Evolutionary conservation across 2,113 vertebrate species (phyloP).

Genomic region (Mandrillus leucophaeus): DNA sequence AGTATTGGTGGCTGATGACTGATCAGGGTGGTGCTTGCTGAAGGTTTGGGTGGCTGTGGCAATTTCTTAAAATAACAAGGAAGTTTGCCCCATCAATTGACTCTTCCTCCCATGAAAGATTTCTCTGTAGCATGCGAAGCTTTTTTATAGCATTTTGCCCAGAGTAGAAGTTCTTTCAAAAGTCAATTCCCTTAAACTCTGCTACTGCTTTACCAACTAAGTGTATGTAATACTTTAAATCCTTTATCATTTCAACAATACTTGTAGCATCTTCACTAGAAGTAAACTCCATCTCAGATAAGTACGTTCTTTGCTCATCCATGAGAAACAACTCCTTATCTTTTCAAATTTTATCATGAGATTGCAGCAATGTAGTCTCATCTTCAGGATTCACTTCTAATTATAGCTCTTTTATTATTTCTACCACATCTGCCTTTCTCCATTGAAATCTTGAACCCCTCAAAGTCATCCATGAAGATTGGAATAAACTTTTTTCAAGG

Average conservation of each 20-base stretch:
- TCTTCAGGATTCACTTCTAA: background rate
- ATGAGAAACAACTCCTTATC: background rate
- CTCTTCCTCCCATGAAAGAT: background rate
- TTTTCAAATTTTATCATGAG: background rate
- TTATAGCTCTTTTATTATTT: background rate
- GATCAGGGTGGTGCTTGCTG: background rate
- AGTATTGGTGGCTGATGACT: background rate
- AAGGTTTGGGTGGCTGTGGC: background rate
- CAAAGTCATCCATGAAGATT: background rate
- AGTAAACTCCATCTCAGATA: background rate
- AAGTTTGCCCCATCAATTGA: background rate
- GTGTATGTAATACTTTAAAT: background rate
- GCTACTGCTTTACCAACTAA: background rate
- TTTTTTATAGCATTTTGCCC: background rate
- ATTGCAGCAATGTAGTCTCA: background rate
- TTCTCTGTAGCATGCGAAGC: background rate
- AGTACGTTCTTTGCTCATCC: background rate
- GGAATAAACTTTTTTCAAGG: background rate
- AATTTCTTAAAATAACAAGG: background rate
- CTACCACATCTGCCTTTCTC: background rate
- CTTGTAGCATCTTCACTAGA: background rate
- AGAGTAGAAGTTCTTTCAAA: background rate
- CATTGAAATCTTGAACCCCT: background rate
- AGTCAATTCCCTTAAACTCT: background rate
- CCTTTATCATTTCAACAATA: background rate